Conservation (phyloP, 2,888 invertebrate genomes). For the Amiota mariae region DNA sequence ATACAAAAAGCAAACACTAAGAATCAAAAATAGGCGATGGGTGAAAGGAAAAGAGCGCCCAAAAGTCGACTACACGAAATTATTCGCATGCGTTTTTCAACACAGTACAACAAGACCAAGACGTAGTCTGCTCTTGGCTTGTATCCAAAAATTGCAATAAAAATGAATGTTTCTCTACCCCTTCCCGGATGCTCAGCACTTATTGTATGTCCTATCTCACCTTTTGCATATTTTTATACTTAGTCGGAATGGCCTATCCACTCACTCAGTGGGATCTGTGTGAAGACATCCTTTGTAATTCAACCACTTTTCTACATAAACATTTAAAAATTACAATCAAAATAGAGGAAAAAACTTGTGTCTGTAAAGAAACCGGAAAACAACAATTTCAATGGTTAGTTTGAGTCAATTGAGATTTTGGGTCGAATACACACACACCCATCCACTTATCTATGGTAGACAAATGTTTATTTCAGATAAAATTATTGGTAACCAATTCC, state of each 20-base stretch:
- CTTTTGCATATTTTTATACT: slow-evolving; percentile 29
- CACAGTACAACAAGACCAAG: slow-evolving; percentile 17
- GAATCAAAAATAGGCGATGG: slow-evolving; percentile 29
- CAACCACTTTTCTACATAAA: slow-evolving; percentile 9
- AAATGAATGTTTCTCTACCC: not conserved
- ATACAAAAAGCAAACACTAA: slow-evolving; percentile 35
- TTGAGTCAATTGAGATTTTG: not conserved
- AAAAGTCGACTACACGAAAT: slow-evolving; percentile 41
- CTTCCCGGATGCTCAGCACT: not conserved
- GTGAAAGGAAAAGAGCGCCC: slow-evolving; percentile 21
- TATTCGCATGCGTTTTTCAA: not conserved
- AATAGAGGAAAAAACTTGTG: not conserved
- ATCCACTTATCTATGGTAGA: not conserved
- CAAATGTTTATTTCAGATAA: slow-evolving; percentile 17
- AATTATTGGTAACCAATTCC: not conserved
- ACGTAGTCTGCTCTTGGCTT: slow-evolving; percentile 21
- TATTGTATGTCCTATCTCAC: slow-evolving; percentile 13
- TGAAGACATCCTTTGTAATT: not conserved
- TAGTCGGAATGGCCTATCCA: not conserved
- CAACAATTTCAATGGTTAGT: slow-evolving; percentile 14
- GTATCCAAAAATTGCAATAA: slow-evolving; percentile 30
- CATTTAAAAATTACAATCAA: slow-evolving; percentile 19
- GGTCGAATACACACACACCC: not conserved
- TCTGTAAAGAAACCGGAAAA: slow-evolving; percentile 12
- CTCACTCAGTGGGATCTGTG: not conserved